Conservation (phyloP, 2,888 invertebrate genomes). For the Uloborus plumipes region DNA sequence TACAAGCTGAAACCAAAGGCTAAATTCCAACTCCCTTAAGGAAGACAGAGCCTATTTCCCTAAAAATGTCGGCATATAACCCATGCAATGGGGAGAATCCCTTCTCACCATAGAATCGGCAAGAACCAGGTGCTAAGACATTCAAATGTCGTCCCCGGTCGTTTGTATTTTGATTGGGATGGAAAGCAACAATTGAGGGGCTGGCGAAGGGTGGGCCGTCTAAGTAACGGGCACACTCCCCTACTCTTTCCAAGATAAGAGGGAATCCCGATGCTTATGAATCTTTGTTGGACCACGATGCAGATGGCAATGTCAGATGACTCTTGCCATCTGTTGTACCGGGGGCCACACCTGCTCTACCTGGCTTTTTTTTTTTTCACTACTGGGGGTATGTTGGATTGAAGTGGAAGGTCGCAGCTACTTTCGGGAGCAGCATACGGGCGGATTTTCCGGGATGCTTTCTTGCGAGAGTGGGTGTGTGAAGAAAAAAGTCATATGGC, state of each 20-base stretch:
- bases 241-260: constrained; percentile 16
- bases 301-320: constrained; percentile 53
- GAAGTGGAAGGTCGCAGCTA: constrained; percentile 11
- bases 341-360: constrained; percentile 32
- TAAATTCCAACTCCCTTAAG: no score
- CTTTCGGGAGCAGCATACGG: neutral
- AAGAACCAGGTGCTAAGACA: constrained; percentile 40
- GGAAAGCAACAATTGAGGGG: constrained; percentile 37
- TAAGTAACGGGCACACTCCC: constrained; percentile 40
- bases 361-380: neutral
- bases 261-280: constrained; percentile 43
- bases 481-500: no score
- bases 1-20: no score
- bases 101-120: neutral
- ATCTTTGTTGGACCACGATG: constrained; percentile 36
- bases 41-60: no score
- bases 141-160: constrained; percentile 17
- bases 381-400: neutral
- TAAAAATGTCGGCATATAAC: no score
- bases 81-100: neutral
- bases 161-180: constrained; percentile 37
- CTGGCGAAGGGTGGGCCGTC: constrained; percentile 26
- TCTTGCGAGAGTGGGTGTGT: no score
- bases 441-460: neutral
- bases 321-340: constrained; percentile 43